Evolutionary conservation across 2,797 vertebrate species (phyloP).

Genomic region (Diglossa cyanea): DNA sequence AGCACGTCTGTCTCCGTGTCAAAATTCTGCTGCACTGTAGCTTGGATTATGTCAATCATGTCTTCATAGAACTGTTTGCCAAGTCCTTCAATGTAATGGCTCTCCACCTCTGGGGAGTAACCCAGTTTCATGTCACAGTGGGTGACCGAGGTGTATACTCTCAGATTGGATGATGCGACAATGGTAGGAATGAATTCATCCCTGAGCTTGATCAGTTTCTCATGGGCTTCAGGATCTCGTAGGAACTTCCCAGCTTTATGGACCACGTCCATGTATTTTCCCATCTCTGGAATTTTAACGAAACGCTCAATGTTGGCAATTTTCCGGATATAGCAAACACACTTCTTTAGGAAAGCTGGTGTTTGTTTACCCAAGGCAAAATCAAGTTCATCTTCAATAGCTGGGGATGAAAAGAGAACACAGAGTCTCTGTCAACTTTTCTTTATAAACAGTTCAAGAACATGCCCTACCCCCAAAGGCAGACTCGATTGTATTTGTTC

Average conservation of each 20-base stretch:
- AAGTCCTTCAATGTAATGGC: conserved; percentile 96
- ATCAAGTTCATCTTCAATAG: conserved; percentile 96
- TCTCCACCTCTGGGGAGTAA: conserved; percentile 96
- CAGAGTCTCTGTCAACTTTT: conserved; percentile 19
- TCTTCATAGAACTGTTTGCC: conserved; percentile 99
- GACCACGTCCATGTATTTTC: conserved; percentile 92
- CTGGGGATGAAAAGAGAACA: conserved; percentile 73
- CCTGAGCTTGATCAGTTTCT: conserved; percentile 93
- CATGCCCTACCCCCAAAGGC: background rate
- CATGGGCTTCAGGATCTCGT: conserved; percentile 92
- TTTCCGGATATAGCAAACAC: conserved; percentile 98
- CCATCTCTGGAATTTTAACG: conserved; percentile 94
- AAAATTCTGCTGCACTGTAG: conserved; percentile 97
- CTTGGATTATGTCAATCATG: conserved; percentile 98
- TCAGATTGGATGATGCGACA: conserved; percentile 93
- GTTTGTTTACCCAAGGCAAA: conserved; percentile 98
- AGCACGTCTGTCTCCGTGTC: conserved; percentile 91
- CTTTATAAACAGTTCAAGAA: background rate
- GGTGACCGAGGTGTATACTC: conserved; percentile 96
- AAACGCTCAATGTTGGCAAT: conserved; percentile 97
- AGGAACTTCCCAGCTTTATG: conserved; percentile 82
- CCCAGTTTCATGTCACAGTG: conserved; percentile 99
- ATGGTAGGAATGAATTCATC: conserved; percentile 98
- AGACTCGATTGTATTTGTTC: background rate
- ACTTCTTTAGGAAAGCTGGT: conserved; percentile 96